phyloP scores from a whole-genome alignment of 2,797 vertebrate species.

The Alectoris magna region DNA sequence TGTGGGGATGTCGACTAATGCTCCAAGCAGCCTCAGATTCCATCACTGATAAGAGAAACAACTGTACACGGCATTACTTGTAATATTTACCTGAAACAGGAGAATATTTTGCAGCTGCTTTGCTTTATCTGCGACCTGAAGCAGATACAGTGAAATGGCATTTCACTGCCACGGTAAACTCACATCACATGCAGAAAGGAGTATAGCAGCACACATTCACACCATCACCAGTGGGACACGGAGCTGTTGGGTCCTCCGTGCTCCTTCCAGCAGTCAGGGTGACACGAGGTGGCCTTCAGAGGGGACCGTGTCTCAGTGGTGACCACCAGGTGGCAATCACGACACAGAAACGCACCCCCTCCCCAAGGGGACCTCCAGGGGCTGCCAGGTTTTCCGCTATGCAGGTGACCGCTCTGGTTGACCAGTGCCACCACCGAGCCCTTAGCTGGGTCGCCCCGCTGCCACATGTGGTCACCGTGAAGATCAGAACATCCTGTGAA shows the following conservation, averaged over 20 bases:
- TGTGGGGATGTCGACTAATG: neutral
- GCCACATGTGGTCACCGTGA: fast-evolving
- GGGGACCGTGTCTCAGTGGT: constrained; percentile 16
- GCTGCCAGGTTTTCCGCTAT: neutral
- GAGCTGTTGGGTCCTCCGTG: neutral
- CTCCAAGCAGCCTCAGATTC: neutral
- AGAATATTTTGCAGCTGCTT: neutral
- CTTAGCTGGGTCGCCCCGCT: neutral
- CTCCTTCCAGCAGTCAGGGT: neutral
- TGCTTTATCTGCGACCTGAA: neutral
- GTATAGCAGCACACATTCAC: neutral
- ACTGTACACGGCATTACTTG: fast-evolving
- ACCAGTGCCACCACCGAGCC: neutral
- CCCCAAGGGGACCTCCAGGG: constrained; percentile 46
- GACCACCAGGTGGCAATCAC: constrained; percentile 81
- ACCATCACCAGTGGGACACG: fast-evolving
- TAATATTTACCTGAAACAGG: neutral
- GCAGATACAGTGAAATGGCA: neutral
- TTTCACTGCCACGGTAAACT: neutral
- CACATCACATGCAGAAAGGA: neutral
- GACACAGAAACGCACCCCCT: constrained; percentile 62
- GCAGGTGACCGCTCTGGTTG: neutral
- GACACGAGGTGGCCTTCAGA: constrained; percentile 15
- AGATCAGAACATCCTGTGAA: neutral
- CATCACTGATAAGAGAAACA: neutral